A percentile compares a stretch with the other conserved stretches of the same genome.
phyloP scores from a whole-genome alignment of 2,888 invertebrate genomes.

The Melinaea menophilus region DNA sequence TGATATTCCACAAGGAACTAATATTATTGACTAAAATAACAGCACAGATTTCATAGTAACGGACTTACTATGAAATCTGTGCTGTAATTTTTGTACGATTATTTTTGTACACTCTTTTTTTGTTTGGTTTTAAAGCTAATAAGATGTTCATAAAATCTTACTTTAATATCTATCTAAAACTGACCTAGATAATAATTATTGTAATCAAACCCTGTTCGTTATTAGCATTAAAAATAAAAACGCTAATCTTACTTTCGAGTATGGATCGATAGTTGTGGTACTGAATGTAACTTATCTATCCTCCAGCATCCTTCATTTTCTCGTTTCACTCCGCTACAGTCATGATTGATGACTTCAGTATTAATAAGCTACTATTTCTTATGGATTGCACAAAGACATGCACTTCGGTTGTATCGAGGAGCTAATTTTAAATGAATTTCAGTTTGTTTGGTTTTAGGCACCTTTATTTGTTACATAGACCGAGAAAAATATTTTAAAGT shows the following conservation, averaged over 20 bases:
- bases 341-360: constrained; percentile 36
- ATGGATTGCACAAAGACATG: constrained; percentile 1
- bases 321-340: constrained; percentile 50
- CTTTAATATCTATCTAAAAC: no score
- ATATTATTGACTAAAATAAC: no score
- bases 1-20: constrained; percentile 40
- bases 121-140: no score
- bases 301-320: constrained; percentile 57
- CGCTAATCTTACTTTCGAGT: constrained; percentile 13
- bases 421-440: neutral
- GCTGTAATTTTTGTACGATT: constrained; percentile 25
- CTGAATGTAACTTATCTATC: constrained; percentile 54
- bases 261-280: constrained; percentile 39
- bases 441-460: neutral
- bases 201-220: no score
- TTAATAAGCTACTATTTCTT: constrained; percentile 33
- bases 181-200: no score
- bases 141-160: no score
- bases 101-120: no score
- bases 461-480: no score
- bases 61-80: no score
- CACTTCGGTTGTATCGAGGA: neutral
- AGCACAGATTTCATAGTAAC: no score
- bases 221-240: neutral
- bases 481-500: neutral